phyloP scores from a whole-genome alignment of 2,113 vertebrate species.

The Toxotes chatareus region DNA sequence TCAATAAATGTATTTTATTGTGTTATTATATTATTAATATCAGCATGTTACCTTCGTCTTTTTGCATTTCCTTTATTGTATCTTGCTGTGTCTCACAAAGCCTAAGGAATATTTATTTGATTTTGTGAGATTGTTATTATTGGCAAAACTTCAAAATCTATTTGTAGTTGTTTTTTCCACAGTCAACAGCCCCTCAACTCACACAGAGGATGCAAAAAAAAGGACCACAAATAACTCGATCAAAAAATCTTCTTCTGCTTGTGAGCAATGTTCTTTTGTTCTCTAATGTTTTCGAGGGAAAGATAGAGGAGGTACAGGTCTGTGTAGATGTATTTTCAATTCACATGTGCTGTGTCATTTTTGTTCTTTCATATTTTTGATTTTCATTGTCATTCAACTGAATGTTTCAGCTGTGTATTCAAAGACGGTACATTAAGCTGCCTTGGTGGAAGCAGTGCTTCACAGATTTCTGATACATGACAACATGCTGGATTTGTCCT shows the following conservation, averaged over 20 bases:
- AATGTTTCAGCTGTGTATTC: neutral
- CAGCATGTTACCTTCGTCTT: no score
- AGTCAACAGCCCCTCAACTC: neutral
- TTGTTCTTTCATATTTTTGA: neutral
- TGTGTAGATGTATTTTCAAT: neutral
- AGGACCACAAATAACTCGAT: neutral
- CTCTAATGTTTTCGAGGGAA: neutral
- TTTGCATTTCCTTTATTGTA: no score
- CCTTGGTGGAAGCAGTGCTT: neutral
- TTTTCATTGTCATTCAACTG: neutral
- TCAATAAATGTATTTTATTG: no score
- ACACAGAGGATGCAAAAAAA: neutral
- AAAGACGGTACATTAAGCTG: neutral
- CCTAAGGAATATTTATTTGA: neutral
- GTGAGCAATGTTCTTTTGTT: neutral
- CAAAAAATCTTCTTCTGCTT: neutral
- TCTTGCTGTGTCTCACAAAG: neutral
- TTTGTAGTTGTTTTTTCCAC: neutral
- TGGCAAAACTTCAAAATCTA: neutral
- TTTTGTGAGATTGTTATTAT: neutral
- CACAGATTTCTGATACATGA: neutral
- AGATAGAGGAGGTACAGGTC: neutral
- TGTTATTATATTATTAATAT: no score
- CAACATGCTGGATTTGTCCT: constrained; percentile 32
- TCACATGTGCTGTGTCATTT: neutral